A percentile compares a stretch with the other conserved stretches of the same genome.
These are phyloP conservation scores for Salminus brasiliensis DNA, from an alignment of 2,113 vertebrate species.

Conservation along the genomic window DNA sequence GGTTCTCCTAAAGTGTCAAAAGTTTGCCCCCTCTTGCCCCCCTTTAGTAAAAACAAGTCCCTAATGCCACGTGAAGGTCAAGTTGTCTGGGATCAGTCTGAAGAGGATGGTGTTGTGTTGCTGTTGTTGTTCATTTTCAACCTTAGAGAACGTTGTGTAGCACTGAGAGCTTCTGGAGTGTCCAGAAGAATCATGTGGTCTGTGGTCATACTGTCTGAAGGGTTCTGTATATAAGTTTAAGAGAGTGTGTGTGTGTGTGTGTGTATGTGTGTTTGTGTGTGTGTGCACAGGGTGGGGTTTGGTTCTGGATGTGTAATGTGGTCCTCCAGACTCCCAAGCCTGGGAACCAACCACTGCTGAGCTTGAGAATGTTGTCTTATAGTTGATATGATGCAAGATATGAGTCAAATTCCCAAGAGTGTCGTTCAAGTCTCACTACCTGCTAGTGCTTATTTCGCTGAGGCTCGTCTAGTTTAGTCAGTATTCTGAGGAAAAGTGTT, in stretches of 20 bases:
- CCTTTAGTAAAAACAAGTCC: background rate
- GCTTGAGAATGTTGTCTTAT: background rate
- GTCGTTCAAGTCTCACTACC: background rate
- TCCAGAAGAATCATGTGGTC: constrained; percentile 7
- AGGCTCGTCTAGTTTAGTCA: no score
- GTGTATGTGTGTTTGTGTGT: constrained; percentile 31
- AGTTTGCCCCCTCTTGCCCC: no score
- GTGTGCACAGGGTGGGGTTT: constrained; percentile 51
- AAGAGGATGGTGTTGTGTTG: background rate
- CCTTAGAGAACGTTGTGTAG: background rate
- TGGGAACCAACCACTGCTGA: constrained; percentile 27
- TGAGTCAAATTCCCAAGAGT: background rate
- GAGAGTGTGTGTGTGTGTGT: constrained; percentile 33
- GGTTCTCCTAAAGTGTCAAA: background rate
- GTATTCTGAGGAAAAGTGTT: no score
- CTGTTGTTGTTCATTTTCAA: background rate
- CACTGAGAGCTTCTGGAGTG: background rate
- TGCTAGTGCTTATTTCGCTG: background rate
- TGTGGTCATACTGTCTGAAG: constrained; percentile 1
- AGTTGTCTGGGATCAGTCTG: background rate
- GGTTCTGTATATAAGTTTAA: constrained; percentile 22
- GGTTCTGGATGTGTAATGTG: constrained; percentile 46
- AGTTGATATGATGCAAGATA: constrained; percentile 1
- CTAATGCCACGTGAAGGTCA: background rate
- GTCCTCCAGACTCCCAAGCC: constrained; percentile 34